Conservation (phyloP, 2,888 invertebrate genomes). For the Meganola albula region DNA sequence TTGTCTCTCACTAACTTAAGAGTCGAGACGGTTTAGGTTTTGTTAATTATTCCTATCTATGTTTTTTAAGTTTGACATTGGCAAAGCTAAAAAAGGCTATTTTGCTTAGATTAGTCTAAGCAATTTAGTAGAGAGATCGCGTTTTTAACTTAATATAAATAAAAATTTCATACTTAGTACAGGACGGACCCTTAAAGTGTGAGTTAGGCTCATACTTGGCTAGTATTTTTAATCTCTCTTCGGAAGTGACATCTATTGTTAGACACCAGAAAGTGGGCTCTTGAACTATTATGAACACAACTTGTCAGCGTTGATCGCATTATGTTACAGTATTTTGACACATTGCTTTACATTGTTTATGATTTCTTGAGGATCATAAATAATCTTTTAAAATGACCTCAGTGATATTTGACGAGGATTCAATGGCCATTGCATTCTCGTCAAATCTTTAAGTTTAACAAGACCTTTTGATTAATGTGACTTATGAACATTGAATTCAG, state of each 20-base stretch:
- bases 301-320: constrained; percentile 49
- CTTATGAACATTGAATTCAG: constrained; percentile 29
- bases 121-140: no score
- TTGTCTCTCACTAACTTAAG: no score
- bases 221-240: constrained; percentile 52
- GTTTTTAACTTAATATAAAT: no score
- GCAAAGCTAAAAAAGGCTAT: no score
- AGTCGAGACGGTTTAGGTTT: no score
- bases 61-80: no score
- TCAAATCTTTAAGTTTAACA: constrained; percentile 51
- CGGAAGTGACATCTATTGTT: constrained; percentile 53
- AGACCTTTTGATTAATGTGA: constrained; percentile 61
- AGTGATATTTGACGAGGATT: constrained; percentile 57
- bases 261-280: constrained; percentile 41
- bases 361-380: constrained; percentile 58
- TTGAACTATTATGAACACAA: constrained; percentile 44
- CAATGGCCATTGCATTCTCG: no score
- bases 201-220: no score
- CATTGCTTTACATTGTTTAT: constrained; percentile 66
- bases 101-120: no score
- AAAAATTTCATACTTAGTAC: no score
- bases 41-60: no score
- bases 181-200: no score
- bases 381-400: constrained; percentile 46
- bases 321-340: constrained; percentile 72